Evolutionary conservation across 2,888 invertebrate genomes (phyloP).

Genomic region (Pammene aurita): DNA sequence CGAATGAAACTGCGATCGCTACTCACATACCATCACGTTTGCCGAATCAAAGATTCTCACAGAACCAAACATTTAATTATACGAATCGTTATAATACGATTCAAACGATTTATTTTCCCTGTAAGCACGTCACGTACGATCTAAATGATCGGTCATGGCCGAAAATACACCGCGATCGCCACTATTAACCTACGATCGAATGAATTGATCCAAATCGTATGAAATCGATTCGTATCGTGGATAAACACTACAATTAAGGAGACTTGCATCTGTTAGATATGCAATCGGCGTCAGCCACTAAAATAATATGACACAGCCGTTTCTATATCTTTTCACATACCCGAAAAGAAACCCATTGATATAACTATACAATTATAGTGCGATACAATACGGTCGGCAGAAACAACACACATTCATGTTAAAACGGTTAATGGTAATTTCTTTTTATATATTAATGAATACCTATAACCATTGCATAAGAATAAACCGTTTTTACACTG

Average conservation of each 20-base stretch:
- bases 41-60: conserved; percentile 76
- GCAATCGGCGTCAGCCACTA: conserved; percentile 79
- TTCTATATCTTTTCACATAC: conserved; percentile 71
- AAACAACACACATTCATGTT: conserved; percentile 37
- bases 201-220: conserved; percentile 76
- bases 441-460: not conserved
- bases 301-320: conserved; percentile 83
- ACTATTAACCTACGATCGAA: conserved; percentile 77
- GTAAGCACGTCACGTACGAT: conserved; percentile 80
- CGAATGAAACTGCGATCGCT: conserved; percentile 14
- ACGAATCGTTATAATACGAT: conserved; percentile 76
- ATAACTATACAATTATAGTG: conserved; percentile 67
- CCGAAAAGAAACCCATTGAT: conserved; percentile 72
- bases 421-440: not conserved
- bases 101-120: conserved; percentile 77
- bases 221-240: conserved; percentile 76
- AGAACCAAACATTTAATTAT: conserved; percentile 79
- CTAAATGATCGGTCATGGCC: conserved; percentile 76
- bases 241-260: conserved; percentile 80
- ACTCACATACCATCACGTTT: conserved; percentile 69
- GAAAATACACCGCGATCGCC: conserved; percentile 76
- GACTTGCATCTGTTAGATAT: conserved; percentile 78
- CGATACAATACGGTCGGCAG: conserved; percentile 59
- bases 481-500: no score
- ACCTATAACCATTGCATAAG: no score